Conservation (phyloP, 1,140 invertebrate species). For the Zaprionus lachaisei region DNA sequence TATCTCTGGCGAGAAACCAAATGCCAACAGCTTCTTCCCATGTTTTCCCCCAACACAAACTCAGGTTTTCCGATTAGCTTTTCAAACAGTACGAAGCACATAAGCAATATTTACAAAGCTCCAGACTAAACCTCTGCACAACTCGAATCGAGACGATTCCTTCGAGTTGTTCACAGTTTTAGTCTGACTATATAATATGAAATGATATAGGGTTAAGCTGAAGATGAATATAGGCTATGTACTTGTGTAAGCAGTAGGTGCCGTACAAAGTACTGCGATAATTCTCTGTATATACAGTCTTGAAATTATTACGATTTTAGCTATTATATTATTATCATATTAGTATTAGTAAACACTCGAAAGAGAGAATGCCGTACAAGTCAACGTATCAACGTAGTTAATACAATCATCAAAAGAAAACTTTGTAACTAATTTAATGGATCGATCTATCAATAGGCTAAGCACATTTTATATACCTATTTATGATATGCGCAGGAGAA, state of each 20-base stretch:
- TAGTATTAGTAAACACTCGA: background rate
- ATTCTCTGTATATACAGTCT: conserved; percentile 35
- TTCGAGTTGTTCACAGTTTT: conserved; percentile 59
- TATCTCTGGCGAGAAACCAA: background rate
- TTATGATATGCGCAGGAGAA: conserved; percentile 27
- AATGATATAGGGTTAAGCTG: conserved; percentile 11
- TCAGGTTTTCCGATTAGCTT: conserved; percentile 63
- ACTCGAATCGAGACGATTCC: conserved; percentile 16
- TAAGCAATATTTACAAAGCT: conserved; percentile 63
- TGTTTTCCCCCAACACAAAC: conserved; percentile 44
- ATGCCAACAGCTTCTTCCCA: background rate
- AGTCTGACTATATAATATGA: background rate
- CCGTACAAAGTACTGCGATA: conserved; percentile 75
- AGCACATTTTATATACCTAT: conserved; percentile 61
- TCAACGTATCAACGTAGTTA: conserved; percentile 63
- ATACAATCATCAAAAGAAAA: conserved; percentile 31
- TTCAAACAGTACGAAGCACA: conserved; percentile 26
- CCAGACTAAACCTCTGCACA: conserved; percentile 46
- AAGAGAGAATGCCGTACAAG: conserved; percentile 57
- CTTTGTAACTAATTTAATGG: conserved; percentile 21
- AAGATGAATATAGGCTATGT: conserved; percentile 32
- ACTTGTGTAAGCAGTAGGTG: conserved; percentile 50
- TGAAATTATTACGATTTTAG: conserved; percentile 28
- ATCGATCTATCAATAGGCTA: conserved; percentile 39
- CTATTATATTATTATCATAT: conserved; percentile 18